Conservation (phyloP, 2,797 vertebrate species). For the Sebastolobus alascanus region DNA sequence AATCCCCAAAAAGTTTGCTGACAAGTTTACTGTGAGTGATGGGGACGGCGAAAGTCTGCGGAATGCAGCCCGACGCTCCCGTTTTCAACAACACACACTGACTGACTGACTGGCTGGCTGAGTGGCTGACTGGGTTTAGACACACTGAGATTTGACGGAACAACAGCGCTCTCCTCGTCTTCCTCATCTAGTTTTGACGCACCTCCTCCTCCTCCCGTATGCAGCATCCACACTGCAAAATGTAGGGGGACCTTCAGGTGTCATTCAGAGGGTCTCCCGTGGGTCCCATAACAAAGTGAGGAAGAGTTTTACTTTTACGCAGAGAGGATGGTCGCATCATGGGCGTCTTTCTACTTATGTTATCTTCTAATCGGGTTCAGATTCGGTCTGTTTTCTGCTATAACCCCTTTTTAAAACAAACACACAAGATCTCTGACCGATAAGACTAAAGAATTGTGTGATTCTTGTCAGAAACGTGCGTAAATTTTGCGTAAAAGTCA, state of each 20-base stretch:
- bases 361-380: not conserved
- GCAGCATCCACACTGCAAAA: constrained; percentile 60
- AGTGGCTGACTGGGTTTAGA: not conserved
- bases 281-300: not conserved
- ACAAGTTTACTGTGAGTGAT: constrained; percentile 31
- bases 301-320: not conserved
- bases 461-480: not conserved
- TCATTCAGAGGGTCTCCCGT: not conserved
- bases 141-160: constrained; percentile 44
- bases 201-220: constrained; percentile 38
- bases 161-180: constrained; percentile 69
- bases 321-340: not conserved
- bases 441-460: accelerated
- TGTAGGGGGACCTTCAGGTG: not conserved
- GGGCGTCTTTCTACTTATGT: not conserved
- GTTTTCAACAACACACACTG: constrained; percentile 31
- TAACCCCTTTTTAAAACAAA: not conserved
- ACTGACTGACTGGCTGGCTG: constrained; percentile 4
- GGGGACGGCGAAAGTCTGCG: constrained; percentile 21
- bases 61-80: constrained; percentile 48
- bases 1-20: constrained; percentile 44
- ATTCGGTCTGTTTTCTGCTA: not conserved
- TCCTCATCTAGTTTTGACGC: constrained; percentile 37
- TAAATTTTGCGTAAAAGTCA: not conserved
- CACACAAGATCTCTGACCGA: not conserved